phyloP scores from a whole-genome alignment of 2,113 vertebrate species.

The Bos javanicus region DNA sequence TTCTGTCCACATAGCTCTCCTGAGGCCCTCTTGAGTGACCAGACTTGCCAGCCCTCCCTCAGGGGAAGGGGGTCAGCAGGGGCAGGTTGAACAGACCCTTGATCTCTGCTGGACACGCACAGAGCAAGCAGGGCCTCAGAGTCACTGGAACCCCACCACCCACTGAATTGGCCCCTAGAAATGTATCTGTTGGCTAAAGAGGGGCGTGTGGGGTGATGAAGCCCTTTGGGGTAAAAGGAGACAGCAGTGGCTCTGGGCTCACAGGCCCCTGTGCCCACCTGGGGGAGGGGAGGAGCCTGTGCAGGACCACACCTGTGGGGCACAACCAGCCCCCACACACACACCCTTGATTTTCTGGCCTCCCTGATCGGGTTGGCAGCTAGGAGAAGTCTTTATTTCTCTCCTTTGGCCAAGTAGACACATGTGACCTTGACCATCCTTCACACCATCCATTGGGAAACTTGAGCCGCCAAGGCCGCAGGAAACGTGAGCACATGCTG shows the following conservation, averaged over 20 bases:
- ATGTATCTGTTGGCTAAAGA: background rate
- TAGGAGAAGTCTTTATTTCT: background rate
- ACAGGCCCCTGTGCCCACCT: background rate
- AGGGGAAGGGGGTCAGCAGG: background rate
- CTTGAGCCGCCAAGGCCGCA: background rate
- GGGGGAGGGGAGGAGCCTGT: background rate
- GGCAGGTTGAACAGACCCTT: no score
- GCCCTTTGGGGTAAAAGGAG: background rate
- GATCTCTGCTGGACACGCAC: background rate
- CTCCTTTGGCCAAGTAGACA: background rate
- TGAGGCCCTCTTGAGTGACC: background rate
- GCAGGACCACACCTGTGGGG: background rate
- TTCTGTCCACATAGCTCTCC: background rate
- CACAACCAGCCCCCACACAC: background rate
- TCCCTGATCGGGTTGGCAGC: background rate
- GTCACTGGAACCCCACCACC: background rate
- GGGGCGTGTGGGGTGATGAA: background rate
- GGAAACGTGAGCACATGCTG: background rate
- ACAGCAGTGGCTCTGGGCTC: background rate
- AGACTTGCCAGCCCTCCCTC: background rate
- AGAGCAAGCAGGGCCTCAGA: background rate
- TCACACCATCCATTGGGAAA: background rate
- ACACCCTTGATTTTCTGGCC: background rate
- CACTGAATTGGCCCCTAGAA: background rate
- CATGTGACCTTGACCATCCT: background rate